Base-by-base conservation (phyloP, 2,888 invertebrate species). In the Ctena decussata region DNA sequence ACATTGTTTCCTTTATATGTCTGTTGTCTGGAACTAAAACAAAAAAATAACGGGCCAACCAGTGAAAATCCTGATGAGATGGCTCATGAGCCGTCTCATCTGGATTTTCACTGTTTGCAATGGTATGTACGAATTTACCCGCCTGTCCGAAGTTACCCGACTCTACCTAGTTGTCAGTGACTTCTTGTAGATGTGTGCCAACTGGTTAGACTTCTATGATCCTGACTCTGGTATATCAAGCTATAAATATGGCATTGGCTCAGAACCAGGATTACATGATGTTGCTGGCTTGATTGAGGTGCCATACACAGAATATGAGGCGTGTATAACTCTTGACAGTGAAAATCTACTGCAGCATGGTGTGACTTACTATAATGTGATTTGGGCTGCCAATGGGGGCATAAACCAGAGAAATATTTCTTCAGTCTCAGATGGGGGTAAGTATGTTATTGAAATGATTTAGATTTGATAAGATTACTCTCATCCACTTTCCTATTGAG, bases 141-240 rank as follows among this genome's bases (percentile, higher is more conserved):
- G n/a, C n/a, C n/a, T n/a, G n/a, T n/a, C n/a, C n/a, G n/a, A 12
- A 46, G 46, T 46, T 46, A 12, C 46, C 18, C 12, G 18, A 46
- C 12, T 46, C 12, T 46, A 15, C 12, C 18, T 15, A 15, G 18
- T 46, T 46, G 46, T 46, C 11, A 21, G n/a, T n/a, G n/a, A n/a
- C n/a, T 46, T 21, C 44, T 89, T 83, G 0, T 69, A 93, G 93
- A 89, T 93, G 24, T 93, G 93, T 84, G 86, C 86, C 24, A 92
- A 91, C 79, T 93, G 93, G 93, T 44, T 41, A 37, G 88, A 85
- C 27, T 93, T 93, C 85, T 88, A 83, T 37, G 93, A 93, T 77
- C 89, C 91, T 0, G 89, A 93, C 72, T 92, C 92, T 39, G 92
- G 92, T 21, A 91, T 93, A 11, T 80, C 82, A 5, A 83, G 85